phyloP scores from a whole-genome alignment of 1,140 invertebrate species.

The Ruditapes philippinarum region DNA sequence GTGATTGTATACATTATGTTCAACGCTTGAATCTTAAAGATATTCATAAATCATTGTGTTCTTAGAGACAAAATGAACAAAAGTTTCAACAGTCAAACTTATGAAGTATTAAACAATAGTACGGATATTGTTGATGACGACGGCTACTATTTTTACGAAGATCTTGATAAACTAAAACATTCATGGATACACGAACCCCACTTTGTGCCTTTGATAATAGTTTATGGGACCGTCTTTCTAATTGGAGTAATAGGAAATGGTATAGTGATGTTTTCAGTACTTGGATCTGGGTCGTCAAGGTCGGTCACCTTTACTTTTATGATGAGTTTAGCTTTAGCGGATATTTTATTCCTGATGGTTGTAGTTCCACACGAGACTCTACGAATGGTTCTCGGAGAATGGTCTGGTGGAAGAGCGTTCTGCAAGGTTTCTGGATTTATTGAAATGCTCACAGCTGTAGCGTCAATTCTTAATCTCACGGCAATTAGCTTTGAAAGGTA shows the following conservation, averaged over 20 bases:
- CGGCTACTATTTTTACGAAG: slow-evolving; percentile 66
- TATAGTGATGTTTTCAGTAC: slow-evolving; percentile 94
- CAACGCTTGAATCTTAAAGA: no score
- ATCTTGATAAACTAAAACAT: slow-evolving; percentile 67
- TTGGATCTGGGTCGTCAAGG: slow-evolving; percentile 93
- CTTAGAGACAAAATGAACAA: background rate
- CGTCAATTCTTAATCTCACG: slow-evolving; percentile 84
- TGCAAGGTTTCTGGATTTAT: slow-evolving; percentile 79
- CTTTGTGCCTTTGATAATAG: slow-evolving; percentile 84
- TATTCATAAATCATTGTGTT: no score
- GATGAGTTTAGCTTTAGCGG: slow-evolving; percentile 95
- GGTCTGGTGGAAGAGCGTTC: slow-evolving; percentile 91
- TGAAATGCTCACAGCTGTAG: slow-evolving; percentile 81
- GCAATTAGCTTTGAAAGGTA: slow-evolving; percentile 85
- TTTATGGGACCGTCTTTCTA: slow-evolving; percentile 91
- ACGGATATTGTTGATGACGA: background rate
- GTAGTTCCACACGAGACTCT: slow-evolving; percentile 95
- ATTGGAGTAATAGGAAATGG: slow-evolving; percentile 94
- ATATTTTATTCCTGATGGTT: slow-evolving; percentile 95
- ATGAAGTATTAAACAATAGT: background rate
- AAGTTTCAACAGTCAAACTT: background rate
- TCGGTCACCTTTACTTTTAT: slow-evolving; percentile 97
- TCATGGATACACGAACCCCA: slow-evolving; percentile 73
- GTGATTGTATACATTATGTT: no score
- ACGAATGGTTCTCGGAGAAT: slow-evolving; percentile 94